Conservation (phyloP, 2,797 vertebrate genomes). For the Tympanoctomys barrerae region DNA sequence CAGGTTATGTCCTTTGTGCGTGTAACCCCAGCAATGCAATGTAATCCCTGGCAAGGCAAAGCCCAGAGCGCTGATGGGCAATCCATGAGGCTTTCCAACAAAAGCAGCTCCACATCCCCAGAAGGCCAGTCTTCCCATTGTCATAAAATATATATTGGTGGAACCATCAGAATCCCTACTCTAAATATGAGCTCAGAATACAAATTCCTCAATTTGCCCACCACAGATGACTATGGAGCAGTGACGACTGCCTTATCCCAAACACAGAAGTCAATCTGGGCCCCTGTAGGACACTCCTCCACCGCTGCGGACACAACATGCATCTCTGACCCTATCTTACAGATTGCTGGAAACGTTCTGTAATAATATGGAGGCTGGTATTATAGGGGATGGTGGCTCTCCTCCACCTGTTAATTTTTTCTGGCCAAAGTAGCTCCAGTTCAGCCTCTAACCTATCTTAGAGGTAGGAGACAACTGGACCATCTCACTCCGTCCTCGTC, state of each 20-base stretch:
- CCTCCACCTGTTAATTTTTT: too few species aligned
- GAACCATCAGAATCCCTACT: not conserved
- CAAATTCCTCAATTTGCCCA: not conserved
- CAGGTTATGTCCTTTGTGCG: not conserved
- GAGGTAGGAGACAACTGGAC: too few species aligned
- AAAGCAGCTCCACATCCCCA: not conserved
- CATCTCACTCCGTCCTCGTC: too few species aligned
- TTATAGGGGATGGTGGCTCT: too few species aligned
- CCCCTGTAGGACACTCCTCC: not conserved
- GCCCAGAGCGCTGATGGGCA: not conserved
- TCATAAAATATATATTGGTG: not conserved
- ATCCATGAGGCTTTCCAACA: not conserved
- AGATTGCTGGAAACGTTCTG: not conserved
- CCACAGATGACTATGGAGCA: not conserved
- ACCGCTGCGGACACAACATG: not conserved
- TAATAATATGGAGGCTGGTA: not conserved
- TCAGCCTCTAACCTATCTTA: too few species aligned
- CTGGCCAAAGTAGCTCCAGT: too few species aligned
- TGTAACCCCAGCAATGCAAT: not conserved
- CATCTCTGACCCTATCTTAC: not conserved
- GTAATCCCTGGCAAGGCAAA: not conserved
- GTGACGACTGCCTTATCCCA: not conserved
- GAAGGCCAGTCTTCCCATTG: not conserved
- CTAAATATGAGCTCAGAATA: not conserved
- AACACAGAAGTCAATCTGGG: not conserved